These are phyloP conservation scores for Lordiphosa andalusiaca DNA, from an alignment of 2,888 invertebrate genomes.

Conservation along the genomic window DNA sequence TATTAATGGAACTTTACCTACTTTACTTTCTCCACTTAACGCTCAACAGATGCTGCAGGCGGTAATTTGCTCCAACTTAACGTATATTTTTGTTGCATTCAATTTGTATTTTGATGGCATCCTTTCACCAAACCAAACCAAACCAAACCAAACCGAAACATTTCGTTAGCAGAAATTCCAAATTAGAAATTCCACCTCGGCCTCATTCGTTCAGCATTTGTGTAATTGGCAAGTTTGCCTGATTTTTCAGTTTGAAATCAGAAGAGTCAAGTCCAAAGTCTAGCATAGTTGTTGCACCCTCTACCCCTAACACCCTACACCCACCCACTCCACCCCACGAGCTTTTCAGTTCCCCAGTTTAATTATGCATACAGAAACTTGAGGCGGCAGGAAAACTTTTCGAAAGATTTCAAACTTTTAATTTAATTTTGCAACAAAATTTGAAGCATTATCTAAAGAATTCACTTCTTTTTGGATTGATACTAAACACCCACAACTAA, in stretches of 20 bases:
- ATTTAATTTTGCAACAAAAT: background rate
- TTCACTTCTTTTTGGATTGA: too few relatives aligned
- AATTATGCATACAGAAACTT: constrained; percentile 40
- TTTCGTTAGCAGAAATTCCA: constrained; percentile 40
- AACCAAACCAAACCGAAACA: constrained; percentile 17
- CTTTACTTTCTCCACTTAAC: constrained; percentile 63
- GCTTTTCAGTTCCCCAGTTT: constrained; percentile 41
- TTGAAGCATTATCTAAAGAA: background rate
- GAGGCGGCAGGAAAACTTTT: constrained; percentile 29
- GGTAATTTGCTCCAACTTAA: constrained; percentile 63
- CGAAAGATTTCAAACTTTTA: background rate
- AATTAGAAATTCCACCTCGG: constrained; percentile 35
- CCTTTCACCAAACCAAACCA: constrained; percentile 16
- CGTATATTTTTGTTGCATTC: constrained; percentile 37
- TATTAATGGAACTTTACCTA: constrained; percentile 63
- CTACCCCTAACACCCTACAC: too few relatives aligned
- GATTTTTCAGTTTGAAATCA: constrained; percentile 32
- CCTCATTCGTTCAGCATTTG: constrained; percentile 38
- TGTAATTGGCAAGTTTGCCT: constrained; percentile 30
- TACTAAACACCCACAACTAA: too few relatives aligned
- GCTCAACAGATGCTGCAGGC: constrained; percentile 79
- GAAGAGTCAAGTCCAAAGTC: constrained; percentile 9
- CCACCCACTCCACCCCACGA: constrained; percentile 14
- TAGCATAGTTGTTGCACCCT: constrained; percentile 3
- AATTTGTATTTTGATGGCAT: constrained; percentile 27